Evolutionary conservation across 2,888 invertebrate genomes (phyloP).

Genomic region (Xestia rhomboidea): DNA sequence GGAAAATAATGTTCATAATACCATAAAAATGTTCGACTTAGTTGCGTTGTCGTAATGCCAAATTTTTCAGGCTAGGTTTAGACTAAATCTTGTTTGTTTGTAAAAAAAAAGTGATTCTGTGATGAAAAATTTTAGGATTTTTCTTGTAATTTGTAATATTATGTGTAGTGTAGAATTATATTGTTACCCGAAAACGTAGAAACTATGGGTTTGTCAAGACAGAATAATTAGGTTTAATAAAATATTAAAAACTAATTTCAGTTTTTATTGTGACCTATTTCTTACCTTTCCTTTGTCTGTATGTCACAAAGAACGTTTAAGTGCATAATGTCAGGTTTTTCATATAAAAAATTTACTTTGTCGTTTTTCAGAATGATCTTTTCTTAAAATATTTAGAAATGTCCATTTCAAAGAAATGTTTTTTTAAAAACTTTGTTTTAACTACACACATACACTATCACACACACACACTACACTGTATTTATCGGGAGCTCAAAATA

Average conservation of each 20-base stretch:
- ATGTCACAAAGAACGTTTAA: too few relatives aligned
- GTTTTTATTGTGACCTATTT: not conserved
- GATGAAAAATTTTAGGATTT: slow-evolving; percentile 59
- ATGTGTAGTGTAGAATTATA: slow-evolving; percentile 33
- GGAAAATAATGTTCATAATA: slow-evolving; percentile 52
- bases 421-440: too few relatives aligned
- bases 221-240: slow-evolving; percentile 49
- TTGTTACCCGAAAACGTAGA: slow-evolving; percentile 35
- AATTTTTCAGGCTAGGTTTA: slow-evolving; percentile 56
- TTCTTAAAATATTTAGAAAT: too few relatives aligned
- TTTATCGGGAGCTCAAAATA: too few relatives aligned
- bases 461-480: too few relatives aligned
- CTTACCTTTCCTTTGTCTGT: not conserved
- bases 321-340: too few relatives aligned
- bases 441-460: too few relatives aligned
- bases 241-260: slow-evolving; percentile 45
- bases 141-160: slow-evolving; percentile 52
- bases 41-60: slow-evolving; percentile 61
- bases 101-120: slow-evolving; percentile 59
- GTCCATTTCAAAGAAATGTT: too few relatives aligned
- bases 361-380: too few relatives aligned
- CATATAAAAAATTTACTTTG: too few relatives aligned
- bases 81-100: slow-evolving; percentile 21
- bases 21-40: slow-evolving; percentile 37
- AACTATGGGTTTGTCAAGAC: slow-evolving; percentile 27